Evolutionary conservation across 1,140 invertebrate genomes (phyloP).

Genomic region (Philaenus spumarius): DNA sequence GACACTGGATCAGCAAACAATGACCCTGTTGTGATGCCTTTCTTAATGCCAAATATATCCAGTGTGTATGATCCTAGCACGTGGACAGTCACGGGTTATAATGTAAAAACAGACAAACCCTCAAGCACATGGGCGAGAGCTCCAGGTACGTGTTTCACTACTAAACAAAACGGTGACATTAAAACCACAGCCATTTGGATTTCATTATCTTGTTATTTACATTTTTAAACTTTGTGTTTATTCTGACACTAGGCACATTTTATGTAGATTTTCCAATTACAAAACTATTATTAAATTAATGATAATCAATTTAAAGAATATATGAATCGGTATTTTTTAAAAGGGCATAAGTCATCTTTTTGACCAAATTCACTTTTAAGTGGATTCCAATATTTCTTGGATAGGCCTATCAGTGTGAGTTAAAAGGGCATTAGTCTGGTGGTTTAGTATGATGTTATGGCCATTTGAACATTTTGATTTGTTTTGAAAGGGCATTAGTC

Average conservation of each 20-base stretch:
- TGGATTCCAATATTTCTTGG: too few relatives aligned
- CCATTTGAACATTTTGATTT: too few relatives aligned
- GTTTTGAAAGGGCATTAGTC: too few relatives aligned
- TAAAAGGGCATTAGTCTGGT: too few relatives aligned
- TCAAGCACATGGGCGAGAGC: constrained; percentile 52
- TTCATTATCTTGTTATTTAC: neutral
- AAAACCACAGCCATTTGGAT: neutral
- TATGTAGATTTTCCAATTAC: neutral
- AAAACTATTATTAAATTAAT: neutral
- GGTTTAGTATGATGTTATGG: too few relatives aligned
- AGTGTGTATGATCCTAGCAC: constrained; percentile 43
- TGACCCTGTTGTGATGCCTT: constrained; percentile 41
- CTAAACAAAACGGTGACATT: neutral
- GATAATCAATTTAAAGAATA: neutral
- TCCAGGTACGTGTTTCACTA: constrained; percentile 36
- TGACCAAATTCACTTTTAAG: too few relatives aligned
- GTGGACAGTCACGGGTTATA: constrained; percentile 48
- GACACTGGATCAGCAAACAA: constrained; percentile 55
- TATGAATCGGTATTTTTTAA: too few relatives aligned
- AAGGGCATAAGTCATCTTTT: too few relatives aligned
- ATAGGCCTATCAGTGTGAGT: too few relatives aligned
- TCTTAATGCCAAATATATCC: constrained; percentile 3
- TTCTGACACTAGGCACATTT: neutral
- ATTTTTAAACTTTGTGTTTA: neutral
- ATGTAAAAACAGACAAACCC: constrained; percentile 52